Percentiles rank a stretch among this genome's conserved stretches.
Conservation (phyloP, 1,140 invertebrate genomes). For the Danaus plexippus region DNA sequence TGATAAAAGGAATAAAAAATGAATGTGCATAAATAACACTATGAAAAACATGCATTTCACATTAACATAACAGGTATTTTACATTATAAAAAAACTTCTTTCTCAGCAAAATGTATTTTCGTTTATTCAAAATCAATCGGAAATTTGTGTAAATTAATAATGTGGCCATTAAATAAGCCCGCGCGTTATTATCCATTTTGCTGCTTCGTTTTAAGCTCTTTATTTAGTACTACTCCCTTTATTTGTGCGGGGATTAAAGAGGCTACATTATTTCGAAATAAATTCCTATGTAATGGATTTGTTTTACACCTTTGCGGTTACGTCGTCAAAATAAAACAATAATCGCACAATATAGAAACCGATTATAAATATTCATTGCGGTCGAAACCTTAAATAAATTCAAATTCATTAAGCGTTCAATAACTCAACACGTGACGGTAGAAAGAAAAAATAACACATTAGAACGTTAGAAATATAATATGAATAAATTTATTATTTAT, state of each 20-base stretch:
- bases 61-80: too few species aligned
- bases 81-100: too few species aligned
- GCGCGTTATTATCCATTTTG: slow-evolving; percentile 28
- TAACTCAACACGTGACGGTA: background rate
- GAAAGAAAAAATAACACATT: background rate
- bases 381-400: too few species aligned
- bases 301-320: too few species aligned
- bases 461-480: background rate
- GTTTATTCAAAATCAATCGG: slow-evolving; percentile 24
- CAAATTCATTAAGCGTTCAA: too few species aligned
- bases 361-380: background rate
- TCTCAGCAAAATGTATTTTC: slow-evolving; percentile 5
- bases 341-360: slow-evolving; percentile 1
- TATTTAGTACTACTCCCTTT: slow-evolving; percentile 25
- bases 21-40: too few species aligned
- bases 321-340: too few species aligned
- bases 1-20: too few species aligned
- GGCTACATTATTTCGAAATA: slow-evolving; percentile 14
- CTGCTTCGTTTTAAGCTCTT: slow-evolving; percentile 27
- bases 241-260: slow-evolving; percentile 24
- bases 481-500: too few species aligned
- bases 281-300: slow-evolving; percentile 12
- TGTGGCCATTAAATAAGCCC: slow-evolving; percentile 25
- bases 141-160: slow-evolving; percentile 28
- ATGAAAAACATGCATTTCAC: too few species aligned